Base-by-base conservation (phyloP, 2,888 invertebrate genomes). In the Tricholauxania praeusta region DNA sequence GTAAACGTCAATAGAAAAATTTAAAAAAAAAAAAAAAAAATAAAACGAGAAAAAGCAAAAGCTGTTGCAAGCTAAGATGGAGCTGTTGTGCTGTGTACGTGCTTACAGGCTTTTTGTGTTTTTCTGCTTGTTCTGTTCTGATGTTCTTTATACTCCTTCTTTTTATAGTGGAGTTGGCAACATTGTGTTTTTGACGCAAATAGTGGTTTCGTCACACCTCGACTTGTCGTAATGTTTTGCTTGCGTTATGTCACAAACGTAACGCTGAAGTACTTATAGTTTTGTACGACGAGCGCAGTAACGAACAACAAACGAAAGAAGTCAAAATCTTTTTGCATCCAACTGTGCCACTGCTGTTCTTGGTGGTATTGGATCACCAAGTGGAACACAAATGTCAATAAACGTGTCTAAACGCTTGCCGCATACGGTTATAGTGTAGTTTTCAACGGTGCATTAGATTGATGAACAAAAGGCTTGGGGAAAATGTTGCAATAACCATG, bases 11-110 rank as follows among this genome's bases (percentile, higher is more conserved):
- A 28, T 28, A 28, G 4, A 28, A 28, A 28, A 28, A 28, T 3
- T 28, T 28, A 4, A 12, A 12, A 22, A 22, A 55, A 4, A n/a
- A 15, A 3, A 15, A 4, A 7, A 32, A n/a, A 15, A 3, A 15
- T 1, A 7, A 32, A 32, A 32, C 22, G 59, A 15, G 22, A 15
- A 15, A 15, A 15, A n/a, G 59, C 59, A 60, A 15, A 60, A 15
- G 28, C 28, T 4, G 28, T 28, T 28, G 28, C 28, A 28, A 28
- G 4, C 3, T 28, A 60, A 32, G 15, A 15, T 15, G 22, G 51
- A 51, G 51, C 51, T 51, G 47, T 63, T 48, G 63, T 48, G 14
- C 7, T 51, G 64, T 64, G 64, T 64, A 64, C 64, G 64, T 64
- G 64, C 51, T 64, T 64, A 48, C 15, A 66, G 28, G 32, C 52